These are phyloP conservation scores for Stomorhina lunata DNA, from an alignment of 2,888 invertebrate genomes.

Conservation along the genomic window DNA sequence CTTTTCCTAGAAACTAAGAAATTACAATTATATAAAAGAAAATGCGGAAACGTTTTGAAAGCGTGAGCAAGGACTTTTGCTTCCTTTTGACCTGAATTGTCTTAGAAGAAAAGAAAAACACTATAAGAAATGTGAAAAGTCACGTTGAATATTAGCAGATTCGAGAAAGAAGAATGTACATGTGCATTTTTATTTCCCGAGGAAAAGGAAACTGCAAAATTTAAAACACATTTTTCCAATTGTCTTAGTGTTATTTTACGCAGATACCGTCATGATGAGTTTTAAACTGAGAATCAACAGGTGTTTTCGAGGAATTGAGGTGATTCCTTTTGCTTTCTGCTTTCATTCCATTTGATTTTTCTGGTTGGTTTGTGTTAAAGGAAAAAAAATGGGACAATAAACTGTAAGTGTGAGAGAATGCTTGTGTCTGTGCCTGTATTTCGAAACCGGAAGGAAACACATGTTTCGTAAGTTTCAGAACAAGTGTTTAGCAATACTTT, in stretches of 20 bases:
- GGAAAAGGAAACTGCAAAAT: neutral
- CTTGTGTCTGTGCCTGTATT: too few relatives aligned
- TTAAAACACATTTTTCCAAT: neutral
- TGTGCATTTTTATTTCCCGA: too few relatives aligned
- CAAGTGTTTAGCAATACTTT: conserved; percentile 26
- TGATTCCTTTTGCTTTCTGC: neutral
- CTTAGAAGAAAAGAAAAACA: neutral
- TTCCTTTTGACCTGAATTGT: too few relatives aligned
- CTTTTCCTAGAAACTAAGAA: too few relatives aligned
- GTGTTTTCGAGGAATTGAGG: conserved; percentile 48
- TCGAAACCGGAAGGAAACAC: conserved; percentile 43
- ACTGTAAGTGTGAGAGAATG: conserved; percentile 3
- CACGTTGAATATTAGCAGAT: conserved; percentile 49
- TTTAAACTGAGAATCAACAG: conserved; percentile 42
- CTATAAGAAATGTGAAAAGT: conserved; percentile 20
- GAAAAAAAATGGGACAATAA: conserved; percentile 41
- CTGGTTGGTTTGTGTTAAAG: neutral
- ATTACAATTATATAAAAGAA: too few relatives aligned
- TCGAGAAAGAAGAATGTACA: too few relatives aligned
- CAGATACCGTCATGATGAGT: conserved; percentile 25
- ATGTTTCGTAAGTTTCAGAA: conserved; percentile 26
- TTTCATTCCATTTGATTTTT: neutral
- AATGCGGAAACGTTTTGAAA: neutral
- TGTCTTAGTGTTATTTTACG: neutral
- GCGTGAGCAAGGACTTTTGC: neutral